phyloP scores from a whole-genome alignment of 2,888 invertebrate species.

The Tenthredo notha region DNA sequence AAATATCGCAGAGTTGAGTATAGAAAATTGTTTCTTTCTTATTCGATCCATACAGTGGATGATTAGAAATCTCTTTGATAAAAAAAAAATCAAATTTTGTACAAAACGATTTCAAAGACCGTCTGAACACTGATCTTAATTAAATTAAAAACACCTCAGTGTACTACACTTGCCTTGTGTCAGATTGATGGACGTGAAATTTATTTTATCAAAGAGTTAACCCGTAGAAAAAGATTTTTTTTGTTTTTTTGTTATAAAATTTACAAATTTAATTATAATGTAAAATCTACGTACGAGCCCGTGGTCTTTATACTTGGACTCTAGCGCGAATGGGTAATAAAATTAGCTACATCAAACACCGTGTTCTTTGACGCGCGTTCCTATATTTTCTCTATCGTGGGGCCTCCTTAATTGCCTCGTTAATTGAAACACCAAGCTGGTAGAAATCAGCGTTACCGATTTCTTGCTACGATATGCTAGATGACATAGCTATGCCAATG shows the following conservation, averaged over 20 bases:
- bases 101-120: neutral
- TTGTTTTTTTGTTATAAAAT: neutral
- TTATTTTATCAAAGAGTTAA: conserved; percentile 1
- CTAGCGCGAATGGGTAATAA: neutral
- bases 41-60: too few relatives aligned
- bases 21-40: neutral
- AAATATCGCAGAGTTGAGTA: neutral
- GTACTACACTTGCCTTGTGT: neutral
- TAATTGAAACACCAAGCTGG: neutral
- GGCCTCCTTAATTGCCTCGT: conserved; percentile 21
- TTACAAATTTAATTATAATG: neutral
- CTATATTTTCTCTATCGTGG: neutral
- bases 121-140: neutral
- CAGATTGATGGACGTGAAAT: neutral
- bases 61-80: too few relatives aligned
- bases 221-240: neutral
- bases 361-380: conserved; percentile 11
- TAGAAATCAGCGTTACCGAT: neutral
- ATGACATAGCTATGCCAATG: neutral
- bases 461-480: neutral
- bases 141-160: neutral
- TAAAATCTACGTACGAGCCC: neutral
- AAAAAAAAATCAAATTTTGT: neutral
- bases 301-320: neutral
- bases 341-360: conserved; percentile 18